phyloP scores from a whole-genome alignment of 2,113 vertebrate species.

The Balaenoptera acutorostrata region DNA sequence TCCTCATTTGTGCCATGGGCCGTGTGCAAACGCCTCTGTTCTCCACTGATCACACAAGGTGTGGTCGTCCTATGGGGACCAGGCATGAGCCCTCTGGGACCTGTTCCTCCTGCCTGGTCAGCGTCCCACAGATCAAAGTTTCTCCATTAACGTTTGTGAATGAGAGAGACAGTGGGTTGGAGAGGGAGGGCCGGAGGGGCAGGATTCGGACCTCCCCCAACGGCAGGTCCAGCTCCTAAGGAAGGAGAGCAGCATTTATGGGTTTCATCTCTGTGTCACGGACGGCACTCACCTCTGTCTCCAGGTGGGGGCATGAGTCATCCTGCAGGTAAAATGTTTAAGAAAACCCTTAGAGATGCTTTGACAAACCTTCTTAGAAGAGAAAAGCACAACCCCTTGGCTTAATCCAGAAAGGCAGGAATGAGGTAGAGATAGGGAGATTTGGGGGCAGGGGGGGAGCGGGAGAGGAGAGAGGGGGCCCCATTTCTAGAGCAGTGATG shows the following conservation, averaged over 20 bases:
- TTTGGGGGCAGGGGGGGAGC: rapidly evolving
- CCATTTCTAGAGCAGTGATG: background rate
- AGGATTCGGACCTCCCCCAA: rapidly evolving
- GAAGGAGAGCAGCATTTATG: background rate
- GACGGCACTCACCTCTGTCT: background rate
- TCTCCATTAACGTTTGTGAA: background rate
- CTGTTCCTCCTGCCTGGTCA: background rate
- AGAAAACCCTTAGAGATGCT: too few relatives aligned
- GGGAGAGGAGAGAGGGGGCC: too few relatives aligned
- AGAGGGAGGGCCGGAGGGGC: background rate
- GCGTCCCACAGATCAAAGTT: background rate
- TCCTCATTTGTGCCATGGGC: background rate
- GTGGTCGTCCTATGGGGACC: rapidly evolving
- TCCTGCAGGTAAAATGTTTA: background rate
- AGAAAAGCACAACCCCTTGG: background rate
- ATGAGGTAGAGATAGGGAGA: background rate
- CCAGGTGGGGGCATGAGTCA: background rate
- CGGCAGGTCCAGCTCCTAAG: background rate
- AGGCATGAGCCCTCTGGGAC: background rate
- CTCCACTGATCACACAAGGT: rapidly evolving
- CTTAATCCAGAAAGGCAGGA: background rate
- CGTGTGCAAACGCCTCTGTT: rapidly evolving
- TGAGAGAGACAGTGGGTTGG: rapidly evolving
- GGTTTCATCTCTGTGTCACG: rapidly evolving
- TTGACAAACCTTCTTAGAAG: background rate